Conservation (phyloP, 2,113 vertebrate genomes). For the Corvus hawaiiensis region DNA sequence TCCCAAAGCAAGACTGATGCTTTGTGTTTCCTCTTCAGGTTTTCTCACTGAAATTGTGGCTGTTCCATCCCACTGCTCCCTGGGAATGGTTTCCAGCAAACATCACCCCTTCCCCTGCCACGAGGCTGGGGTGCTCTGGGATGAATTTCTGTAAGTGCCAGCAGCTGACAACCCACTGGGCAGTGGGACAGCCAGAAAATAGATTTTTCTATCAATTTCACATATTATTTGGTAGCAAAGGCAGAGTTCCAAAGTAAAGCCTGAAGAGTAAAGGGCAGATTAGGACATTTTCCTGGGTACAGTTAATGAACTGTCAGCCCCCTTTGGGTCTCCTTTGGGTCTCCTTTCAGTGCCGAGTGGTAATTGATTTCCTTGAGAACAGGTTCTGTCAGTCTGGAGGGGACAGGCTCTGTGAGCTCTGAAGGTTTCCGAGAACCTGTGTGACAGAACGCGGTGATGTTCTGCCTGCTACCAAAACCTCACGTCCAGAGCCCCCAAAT, state of each 20-base stretch:
- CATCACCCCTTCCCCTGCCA: rapidly evolving
- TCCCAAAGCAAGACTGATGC: neutral
- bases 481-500: neutral
- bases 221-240: neutral
- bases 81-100: neutral
- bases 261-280: neutral
- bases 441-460: neutral
- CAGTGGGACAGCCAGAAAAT: neutral
- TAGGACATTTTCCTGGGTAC: neutral
- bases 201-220: neutral
- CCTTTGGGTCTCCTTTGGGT: neutral
- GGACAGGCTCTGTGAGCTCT: neutral
- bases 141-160: neutral
- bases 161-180: neutral
- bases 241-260: neutral
- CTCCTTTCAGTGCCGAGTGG: neutral
- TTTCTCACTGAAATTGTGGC: neutral
- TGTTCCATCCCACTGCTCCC: neutral
- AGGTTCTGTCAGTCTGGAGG: neutral
- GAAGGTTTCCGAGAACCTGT: neutral
- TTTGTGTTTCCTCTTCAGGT: neutral
- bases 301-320: neutral
- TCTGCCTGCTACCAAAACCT: rapidly evolving
- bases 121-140: neutral
- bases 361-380: neutral